Evolutionary conservation across 2,888 invertebrate species (phyloP), one percentile per base, ranked within the genome.

Genomic region (Coecobrya sp.): DNA sequence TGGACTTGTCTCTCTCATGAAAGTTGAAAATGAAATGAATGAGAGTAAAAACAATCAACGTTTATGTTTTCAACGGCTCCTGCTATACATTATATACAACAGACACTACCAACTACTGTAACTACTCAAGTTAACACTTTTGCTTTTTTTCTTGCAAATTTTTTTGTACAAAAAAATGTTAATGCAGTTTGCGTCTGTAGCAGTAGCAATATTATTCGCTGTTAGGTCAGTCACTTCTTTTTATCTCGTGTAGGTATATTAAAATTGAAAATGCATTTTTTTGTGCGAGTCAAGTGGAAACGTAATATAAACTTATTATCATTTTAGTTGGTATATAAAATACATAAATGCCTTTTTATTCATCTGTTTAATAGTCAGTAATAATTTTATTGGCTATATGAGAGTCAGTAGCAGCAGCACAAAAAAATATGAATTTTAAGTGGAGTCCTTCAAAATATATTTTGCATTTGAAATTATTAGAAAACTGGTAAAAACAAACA

Each of bases 171-270:
- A 22, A 16, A 62, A n/a, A 19, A 19, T 52, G 52, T 16, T 16
- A 62, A 19, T 19, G 22, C 59, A 62, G 59, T 62, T 52, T 52
- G 16, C n/a, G 52, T n/a, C n/a, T 16, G 7, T 45, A 8, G 45
- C 45, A 8, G 45, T n/a, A n/a, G n/a, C n/a, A n/a, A n/a, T n/a
- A n/a, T n/a, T n/a, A n/a, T 52, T 3, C 52, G 13, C 59, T 25
- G 65, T 65, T 85, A 85, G 85, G 85, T 85, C 85, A 85, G 49
- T 85, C 85, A 85, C 85, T 85, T 85, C 13, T 13, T 49, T 49
- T 13, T 49, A 49, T 49, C 10, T 7, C 42, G 49, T 1, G 11
- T 49, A 7, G 10, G 49, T 10, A 11, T 49, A 49, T 49, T n/a
- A n/a, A 49, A 49, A 49, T 36, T 36, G 36, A 36, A 36, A 36